Conservation (phyloP, 2,797 vertebrate genomes). For the Myiotriccus ornatus region DNA sequence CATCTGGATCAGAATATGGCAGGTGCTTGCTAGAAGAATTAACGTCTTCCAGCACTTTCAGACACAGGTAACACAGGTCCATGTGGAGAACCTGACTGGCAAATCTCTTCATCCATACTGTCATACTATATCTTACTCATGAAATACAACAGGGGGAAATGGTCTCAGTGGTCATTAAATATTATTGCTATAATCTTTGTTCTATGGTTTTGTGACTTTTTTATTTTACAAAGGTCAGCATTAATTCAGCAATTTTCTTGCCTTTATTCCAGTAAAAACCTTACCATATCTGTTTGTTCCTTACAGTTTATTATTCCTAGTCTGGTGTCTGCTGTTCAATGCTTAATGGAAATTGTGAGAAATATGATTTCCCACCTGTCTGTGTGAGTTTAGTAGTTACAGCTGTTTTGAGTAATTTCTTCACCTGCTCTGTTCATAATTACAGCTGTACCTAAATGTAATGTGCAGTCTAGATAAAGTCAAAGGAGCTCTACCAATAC, state of each 20-base stretch:
- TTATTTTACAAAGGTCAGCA: constrained; percentile 44
- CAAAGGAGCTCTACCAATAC: not conserved
- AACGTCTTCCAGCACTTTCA: not conserved
- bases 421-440: not conserved
- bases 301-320: constrained; percentile 5
- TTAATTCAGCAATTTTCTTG: constrained; percentile 29
- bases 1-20: not conserved
- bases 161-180: not conserved
- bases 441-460: not conserved
- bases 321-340: not conserved
- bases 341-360: constrained; percentile 22
- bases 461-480: not conserved
- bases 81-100: not conserved
- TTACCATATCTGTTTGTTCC: not conserved
- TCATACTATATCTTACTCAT: not conserved
- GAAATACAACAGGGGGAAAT: not conserved
- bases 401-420: constrained; percentile 10
- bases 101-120: not conserved
- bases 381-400: not conserved
- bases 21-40: not conserved
- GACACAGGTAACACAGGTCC: not conserved
- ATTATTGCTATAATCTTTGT: constrained; percentile 4
- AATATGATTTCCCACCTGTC: constrained; percentile 2
- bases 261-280: constrained; percentile 16
- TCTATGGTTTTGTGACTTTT: not conserved